Evolutionary conservation across 2,113 vertebrate genomes (phyloP), one percentile per base, ranked within the genome.

Genomic region (Anseranas semipalmata): DNA sequence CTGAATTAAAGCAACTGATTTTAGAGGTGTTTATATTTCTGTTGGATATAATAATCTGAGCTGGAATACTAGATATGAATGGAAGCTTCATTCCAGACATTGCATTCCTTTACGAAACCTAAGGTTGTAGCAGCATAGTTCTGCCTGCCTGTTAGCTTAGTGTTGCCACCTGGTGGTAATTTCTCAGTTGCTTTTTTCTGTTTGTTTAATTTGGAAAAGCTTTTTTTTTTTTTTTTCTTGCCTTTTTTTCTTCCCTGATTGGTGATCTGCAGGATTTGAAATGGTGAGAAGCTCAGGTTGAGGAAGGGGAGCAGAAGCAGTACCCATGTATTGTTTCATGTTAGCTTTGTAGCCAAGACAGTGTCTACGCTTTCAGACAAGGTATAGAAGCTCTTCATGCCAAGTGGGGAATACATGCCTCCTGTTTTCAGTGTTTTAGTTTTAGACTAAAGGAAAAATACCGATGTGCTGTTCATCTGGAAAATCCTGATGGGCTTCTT

Each of bases 111-210:
- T 82, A 74, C 62, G 66, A 83, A 94, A 85, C 21, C 15, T 11
- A 4, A 85, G 87, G 56, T 81, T 58, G 15, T 3, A 5, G 3
- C n/a, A n/a, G 68, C 48, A 9, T 18, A 15, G 50, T 33, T 74
- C 52, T 84, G 63, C 59, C 60, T 87, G 20, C 59, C 70, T 83
- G 10, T 60, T 91, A 72, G 79, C 63, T 50, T 58, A 25, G 82
- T 94, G 63, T 83, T 96, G 96, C 94, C 93, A 96, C 53, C 95
- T 97, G 72, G 63, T 95, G 93, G 92, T 56, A 13, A 58, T 45
- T 33, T 62, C 82, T 84, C 20, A 13, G 10, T 3, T 88, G 37
- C 3, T 9, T 52, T 67, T 39, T 19, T 9, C 17, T 24, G 1
- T 56, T 21, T 24, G 1, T 56, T 21, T 71, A 25, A 41, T 68